Conservation (phyloP, 1,140 invertebrate genomes). For the Ptiloglossa arizonensis region DNA sequence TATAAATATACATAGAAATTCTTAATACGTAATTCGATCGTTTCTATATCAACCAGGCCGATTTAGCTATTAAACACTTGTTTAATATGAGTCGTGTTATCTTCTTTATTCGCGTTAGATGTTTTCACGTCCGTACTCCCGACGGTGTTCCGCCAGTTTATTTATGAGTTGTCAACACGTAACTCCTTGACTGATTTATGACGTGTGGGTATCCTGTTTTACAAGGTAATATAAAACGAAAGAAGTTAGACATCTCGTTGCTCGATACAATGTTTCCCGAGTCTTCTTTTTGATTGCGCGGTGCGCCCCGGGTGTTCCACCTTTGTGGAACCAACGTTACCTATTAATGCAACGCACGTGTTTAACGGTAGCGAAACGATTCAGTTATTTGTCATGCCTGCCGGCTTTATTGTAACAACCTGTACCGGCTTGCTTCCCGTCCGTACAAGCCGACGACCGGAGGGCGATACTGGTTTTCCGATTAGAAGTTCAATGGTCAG, state of each 20-base stretch:
- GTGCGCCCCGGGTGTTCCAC: slow-evolving; percentile 29
- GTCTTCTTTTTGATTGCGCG: background rate
- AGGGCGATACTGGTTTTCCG: slow-evolving; percentile 36
- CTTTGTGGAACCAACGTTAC: background rate
- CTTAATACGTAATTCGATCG: no score
- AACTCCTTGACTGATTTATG: slow-evolving; percentile 31
- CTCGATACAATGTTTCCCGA: background rate
- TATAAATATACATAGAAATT: no score
- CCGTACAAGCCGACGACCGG: slow-evolving; percentile 25
- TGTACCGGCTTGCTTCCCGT: slow-evolving; percentile 7
- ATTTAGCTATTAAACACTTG: no score
- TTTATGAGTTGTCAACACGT: slow-evolving; percentile 13
- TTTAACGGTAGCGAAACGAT: slow-evolving; percentile 51
- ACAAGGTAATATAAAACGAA: background rate
- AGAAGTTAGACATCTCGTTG: background rate
- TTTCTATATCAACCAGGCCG: no score
- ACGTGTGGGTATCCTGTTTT: background rate
- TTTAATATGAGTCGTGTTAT: no score
- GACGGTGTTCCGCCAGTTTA: slow-evolving; percentile 2
- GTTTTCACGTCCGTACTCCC: background rate
- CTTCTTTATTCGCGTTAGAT: background rate
- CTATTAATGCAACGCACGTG: slow-evolving; percentile 24
- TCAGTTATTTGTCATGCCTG: slow-evolving; percentile 54
- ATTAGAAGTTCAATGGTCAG: slow-evolving; percentile 61
- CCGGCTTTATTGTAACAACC: slow-evolving; percentile 47